Conservation (phyloP, 2,888 invertebrate species). For the Thera obeliscata region DNA sequence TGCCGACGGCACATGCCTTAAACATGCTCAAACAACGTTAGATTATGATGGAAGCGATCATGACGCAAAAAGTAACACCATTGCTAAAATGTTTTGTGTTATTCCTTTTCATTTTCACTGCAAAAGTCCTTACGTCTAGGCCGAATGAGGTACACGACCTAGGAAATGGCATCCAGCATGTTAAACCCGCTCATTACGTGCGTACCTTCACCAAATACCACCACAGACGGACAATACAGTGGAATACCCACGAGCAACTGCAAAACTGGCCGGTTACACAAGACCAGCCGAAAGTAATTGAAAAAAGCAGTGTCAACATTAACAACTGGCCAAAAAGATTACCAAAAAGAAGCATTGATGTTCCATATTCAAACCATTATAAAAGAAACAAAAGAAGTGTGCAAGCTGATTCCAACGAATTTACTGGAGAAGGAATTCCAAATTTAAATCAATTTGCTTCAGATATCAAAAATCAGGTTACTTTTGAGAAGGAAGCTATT, state of each 20-base stretch:
- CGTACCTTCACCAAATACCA: conserved; percentile 79
- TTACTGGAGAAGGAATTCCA: conserved; percentile 48
- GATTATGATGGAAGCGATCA: conserved; percentile 66
- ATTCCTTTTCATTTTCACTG: conserved; percentile 78
- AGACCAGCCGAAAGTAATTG: conserved; percentile 57
- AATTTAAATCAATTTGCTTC: conserved; percentile 55
- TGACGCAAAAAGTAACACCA: conserved; percentile 71
- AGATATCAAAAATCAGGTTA: conserved; percentile 53
- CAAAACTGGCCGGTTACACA: conserved; percentile 60
- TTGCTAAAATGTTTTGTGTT: conserved; percentile 76
- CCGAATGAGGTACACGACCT: conserved; percentile 71
- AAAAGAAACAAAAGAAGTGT: conserved; percentile 64
- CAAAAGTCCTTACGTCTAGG: conserved; percentile 75
- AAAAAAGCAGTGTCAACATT: conserved; percentile 57
- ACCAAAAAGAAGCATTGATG: conserved; percentile 18
- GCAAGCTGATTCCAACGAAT: conserved; percentile 58
- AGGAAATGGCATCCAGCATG: conserved; percentile 68
- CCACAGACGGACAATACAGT: conserved; percentile 73
- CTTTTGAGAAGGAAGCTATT: conserved; percentile 55
- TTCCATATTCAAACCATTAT: conserved; percentile 39
- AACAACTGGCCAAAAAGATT: conserved; percentile 39
- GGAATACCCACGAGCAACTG: conserved; percentile 63
- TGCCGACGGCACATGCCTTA: conserved; percentile 20
- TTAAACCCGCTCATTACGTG: conserved; percentile 73
- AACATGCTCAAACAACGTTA: conserved; percentile 27